Conservation (phyloP, 2,113 vertebrate genomes). For the Agapornis roseicollis region DNA sequence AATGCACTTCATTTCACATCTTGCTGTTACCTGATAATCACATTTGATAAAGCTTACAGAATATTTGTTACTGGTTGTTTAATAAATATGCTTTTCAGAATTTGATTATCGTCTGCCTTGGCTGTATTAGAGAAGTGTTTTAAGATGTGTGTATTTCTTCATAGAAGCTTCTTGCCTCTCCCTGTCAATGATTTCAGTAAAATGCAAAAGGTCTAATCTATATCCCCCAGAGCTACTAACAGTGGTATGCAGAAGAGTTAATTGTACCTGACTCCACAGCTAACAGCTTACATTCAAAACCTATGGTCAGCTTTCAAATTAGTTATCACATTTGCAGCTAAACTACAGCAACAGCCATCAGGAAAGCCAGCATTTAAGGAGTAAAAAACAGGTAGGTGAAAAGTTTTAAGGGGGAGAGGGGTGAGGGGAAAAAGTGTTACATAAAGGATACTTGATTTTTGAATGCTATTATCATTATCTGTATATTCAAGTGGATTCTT, state of each 20-base stretch:
- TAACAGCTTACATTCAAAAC: neutral
- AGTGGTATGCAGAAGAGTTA: neutral
- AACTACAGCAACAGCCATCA: neutral
- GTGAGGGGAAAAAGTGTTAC: rapidly evolving
- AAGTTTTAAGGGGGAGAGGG: neutral
- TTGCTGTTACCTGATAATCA: neutral
- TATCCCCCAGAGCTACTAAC: neutral
- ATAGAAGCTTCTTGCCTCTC: rapidly evolving
- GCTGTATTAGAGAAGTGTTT: neutral
- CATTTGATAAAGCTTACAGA: neutral
- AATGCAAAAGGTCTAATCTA: neutral
- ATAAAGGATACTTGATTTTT: neutral
- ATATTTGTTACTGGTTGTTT: neutral
- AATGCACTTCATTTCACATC: neutral
- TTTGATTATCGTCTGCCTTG: neutral
- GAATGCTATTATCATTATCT: neutral
- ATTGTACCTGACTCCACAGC: neutral
- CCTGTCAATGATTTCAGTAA: neutral
- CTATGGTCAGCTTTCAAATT: neutral
- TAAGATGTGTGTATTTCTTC: neutral
- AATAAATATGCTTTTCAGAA: neutral
- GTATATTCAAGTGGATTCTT: neutral
- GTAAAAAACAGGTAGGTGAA: neutral
- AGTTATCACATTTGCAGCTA: neutral
- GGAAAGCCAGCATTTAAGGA: neutral